Percentiles rank a stretch among this genome's conserved stretches.
These are phyloP conservation scores for Regulus satrapa DNA, from an alignment of 2,113 vertebrate genomes.

Conservation along the genomic window DNA sequence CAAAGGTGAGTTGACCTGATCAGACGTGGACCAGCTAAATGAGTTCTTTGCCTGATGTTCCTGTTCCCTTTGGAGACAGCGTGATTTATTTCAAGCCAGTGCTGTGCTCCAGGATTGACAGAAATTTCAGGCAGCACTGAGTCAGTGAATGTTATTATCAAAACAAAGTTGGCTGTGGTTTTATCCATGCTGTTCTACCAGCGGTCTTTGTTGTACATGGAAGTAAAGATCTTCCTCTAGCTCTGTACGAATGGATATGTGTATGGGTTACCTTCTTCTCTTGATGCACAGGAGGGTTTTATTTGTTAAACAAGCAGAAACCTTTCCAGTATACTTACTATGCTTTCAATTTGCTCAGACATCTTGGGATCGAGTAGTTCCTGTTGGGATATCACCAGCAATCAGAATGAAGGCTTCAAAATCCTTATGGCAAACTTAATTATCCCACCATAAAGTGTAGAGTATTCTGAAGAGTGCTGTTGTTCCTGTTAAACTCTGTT, in stretches of 20 bases:
- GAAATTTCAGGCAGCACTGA: background rate
- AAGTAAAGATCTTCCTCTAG: background rate
- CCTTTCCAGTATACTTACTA: background rate
- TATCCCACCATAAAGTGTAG: background rate
- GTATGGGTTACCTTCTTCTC: background rate
- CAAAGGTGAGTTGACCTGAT: constrained; percentile 79
- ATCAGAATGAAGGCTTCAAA: background rate
- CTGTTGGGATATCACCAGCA: background rate
- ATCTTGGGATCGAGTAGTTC: background rate
- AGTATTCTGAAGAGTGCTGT: background rate
- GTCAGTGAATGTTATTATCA: background rate
- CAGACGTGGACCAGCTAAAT: background rate
- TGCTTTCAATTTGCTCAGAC: background rate
- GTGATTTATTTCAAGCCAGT: background rate
- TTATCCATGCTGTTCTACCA: background rate
- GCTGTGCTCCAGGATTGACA: background rate
- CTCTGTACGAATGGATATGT: background rate
- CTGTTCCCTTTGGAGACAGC: background rate
- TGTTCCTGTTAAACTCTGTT: background rate
- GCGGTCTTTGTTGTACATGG: background rate
- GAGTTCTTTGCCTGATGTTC: background rate
- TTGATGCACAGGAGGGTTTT: background rate
- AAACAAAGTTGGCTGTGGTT: background rate
- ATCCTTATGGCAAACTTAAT: background rate
- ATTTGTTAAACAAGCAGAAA: background rate